A percentile compares a stretch with the other conserved stretches of the same genome.
Conservation (phyloP, 1,140 invertebrate species). For the Zelostemma sp. region DNA sequence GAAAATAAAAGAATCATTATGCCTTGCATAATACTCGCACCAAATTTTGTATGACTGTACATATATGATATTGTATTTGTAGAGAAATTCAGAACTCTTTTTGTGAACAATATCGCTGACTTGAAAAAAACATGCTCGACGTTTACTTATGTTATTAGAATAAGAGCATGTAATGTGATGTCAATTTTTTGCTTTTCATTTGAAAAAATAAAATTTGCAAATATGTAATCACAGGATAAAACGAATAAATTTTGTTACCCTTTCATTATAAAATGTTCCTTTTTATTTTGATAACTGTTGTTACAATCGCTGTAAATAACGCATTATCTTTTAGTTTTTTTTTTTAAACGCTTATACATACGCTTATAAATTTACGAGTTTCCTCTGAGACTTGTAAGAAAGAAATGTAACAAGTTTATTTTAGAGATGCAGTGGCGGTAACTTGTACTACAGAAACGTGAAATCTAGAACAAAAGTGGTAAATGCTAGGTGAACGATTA, state of each 20-base stretch:
- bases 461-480: constrained; percentile 25
- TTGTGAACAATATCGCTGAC: background rate
- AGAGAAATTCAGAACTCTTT: no score
- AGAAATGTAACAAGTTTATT: constrained; percentile 23
- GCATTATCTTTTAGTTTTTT: no score
- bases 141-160: no score
- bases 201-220: background rate
- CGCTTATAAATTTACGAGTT: constrained; percentile 23
- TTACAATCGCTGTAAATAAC: no score
- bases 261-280: constrained; percentile 27
- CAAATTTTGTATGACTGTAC: constrained; percentile 34
- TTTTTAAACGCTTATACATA: background rate
- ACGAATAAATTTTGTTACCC: background rate
- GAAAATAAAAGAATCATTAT: background rate
- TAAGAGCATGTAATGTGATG: no score
- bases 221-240: background rate
- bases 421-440: background rate
- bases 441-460: constrained; percentile 39
- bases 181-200: constrained; percentile 8
- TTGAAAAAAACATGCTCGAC: background rate
- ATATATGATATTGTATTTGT: constrained; percentile 22
- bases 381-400: constrained; percentile 48
- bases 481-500: no score
- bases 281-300: constrained; percentile 33
- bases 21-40: constrained; percentile 25